Conservation (phyloP, 2,888 invertebrate species). For the Ophion obscuratus region DNA sequence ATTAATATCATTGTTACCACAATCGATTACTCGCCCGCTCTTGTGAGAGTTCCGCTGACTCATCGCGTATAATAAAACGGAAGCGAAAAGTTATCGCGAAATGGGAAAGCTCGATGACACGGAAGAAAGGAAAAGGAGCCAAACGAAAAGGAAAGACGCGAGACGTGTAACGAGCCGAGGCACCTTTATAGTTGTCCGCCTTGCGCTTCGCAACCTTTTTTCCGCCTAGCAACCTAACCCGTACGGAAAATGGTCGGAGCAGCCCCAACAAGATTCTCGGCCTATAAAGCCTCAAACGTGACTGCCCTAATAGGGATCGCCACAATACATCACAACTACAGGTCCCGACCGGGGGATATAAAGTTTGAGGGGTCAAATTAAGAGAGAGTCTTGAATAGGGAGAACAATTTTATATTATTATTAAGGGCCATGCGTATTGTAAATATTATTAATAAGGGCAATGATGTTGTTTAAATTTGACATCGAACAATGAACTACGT, state of each 20-base stretch:
- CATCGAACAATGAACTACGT: too few relatives aligned
- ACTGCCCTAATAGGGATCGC: too few relatives aligned
- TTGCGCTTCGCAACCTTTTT: background rate
- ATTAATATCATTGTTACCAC: slow-evolving; percentile 63
- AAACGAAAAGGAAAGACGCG: slow-evolving; percentile 13
- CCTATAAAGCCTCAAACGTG: too few relatives aligned
- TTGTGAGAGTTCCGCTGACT: slow-evolving; percentile 46
- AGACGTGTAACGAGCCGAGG: slow-evolving; percentile 4
- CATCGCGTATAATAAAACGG: slow-evolving; percentile 57
- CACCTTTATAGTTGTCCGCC: background rate
- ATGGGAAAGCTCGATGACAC: slow-evolving; percentile 51
- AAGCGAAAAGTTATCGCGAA: slow-evolving; percentile 53
- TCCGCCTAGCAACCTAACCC: background rate
- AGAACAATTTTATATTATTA: too few relatives aligned
- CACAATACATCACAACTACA: too few relatives aligned
- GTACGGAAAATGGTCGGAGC: background rate
- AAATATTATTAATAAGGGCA: too few relatives aligned
- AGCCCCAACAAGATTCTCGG: too few relatives aligned
- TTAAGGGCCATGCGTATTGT: too few relatives aligned
- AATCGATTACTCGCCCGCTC: slow-evolving; percentile 59
- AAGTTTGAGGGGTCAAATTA: too few relatives aligned
- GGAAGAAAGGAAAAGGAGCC: slow-evolving; percentile 17
- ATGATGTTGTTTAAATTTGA: too few relatives aligned
- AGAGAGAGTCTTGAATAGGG: too few relatives aligned
- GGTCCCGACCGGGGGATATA: too few relatives aligned